Conservation (phyloP, 2,797 vertebrate species). For the Gouania willdenowi region DNA sequence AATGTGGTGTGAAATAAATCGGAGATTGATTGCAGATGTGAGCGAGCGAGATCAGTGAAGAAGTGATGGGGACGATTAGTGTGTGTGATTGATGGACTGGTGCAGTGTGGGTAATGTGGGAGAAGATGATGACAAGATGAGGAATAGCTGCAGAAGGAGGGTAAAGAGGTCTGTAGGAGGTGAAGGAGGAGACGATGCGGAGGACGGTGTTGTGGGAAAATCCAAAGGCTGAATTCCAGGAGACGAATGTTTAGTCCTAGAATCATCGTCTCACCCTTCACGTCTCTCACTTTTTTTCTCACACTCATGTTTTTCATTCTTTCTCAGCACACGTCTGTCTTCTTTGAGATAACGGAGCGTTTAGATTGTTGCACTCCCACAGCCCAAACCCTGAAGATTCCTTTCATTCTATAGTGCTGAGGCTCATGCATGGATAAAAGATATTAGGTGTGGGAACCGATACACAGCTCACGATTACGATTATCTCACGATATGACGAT, state of each 20-base stretch:
- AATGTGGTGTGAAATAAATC: conserved; percentile 34
- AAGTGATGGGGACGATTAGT: conserved; percentile 60
- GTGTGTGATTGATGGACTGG: conserved; percentile 59
- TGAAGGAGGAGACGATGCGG: background rate
- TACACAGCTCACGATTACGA: no score
- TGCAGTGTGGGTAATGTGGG: conserved; percentile 69
- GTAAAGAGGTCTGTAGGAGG: background rate
- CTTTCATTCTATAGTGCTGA: no score
- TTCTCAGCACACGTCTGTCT: conserved; percentile 36
- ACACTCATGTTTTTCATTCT: conserved; percentile 57
- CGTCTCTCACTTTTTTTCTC: conserved; percentile 41
- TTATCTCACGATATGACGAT: no score
- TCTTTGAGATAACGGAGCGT: conserved; percentile 47
- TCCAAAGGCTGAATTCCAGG: conserved; percentile 4
- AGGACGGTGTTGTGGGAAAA: conserved; percentile 20
- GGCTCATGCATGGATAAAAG: no score
- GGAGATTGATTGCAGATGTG: conserved; percentile 22
- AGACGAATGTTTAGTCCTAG: conserved; percentile 41
- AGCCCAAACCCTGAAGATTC: no score
- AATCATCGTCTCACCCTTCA: conserved; percentile 42
- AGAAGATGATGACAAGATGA: conserved; percentile 50
- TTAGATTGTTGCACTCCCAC: conserved; percentile 14
- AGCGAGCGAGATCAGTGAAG: conserved; percentile 46
- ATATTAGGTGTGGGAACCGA: no score
- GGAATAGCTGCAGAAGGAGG: conserved; percentile 35